Base-by-base conservation (phyloP, 2,113 vertebrate species). In the Rhynchomys soricoides region DNA sequence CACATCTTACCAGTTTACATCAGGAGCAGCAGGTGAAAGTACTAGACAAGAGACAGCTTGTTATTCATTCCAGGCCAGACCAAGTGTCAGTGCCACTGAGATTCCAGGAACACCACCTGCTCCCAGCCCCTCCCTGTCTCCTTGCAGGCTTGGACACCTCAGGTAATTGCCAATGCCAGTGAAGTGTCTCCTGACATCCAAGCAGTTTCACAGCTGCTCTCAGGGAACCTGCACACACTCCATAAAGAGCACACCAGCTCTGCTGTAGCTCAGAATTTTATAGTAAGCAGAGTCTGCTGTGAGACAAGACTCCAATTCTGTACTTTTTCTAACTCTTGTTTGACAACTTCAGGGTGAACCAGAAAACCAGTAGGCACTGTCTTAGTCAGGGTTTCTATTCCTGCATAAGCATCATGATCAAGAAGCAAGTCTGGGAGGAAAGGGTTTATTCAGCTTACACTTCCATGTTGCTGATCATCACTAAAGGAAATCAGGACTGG, bases 231-330 rank as follows among this genome's bases (percentile, higher is more conserved):
- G 1, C 11, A 0, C 31, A 48, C 1, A 1, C 62, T 68, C 31
- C 13, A 1, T 3, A 43, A 13, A 1, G 15, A 0, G 5, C 24
- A 7, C 2, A 2, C 17, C 1, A 48, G 31, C 15, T 4, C 29
- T 12, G 0, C 37, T 2, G 5, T 15, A 15, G 12, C 68, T 52
- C 2, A 66, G 79, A 31, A 74, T 24, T 43, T 24, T 6, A 3
- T 4, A 1, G 31, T 12, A 24, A 8, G 6, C 3, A 40, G 6
- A 13, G 9, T 3, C 0, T 29, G 59, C 15, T 16, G 19, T 19
- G 26, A 50, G 19, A 59, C 1, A 43, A 68, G 4, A 22, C 31
- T 48, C 43, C 5, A 3, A 16, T 2, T 64, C 24, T 19, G 3
- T 13, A 31, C 19, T 19, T 17, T 62, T 34, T 15, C 31, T 16